Conservation (phyloP, 2,888 invertebrate genomes). For the Hypselothyrea guttata region DNA sequence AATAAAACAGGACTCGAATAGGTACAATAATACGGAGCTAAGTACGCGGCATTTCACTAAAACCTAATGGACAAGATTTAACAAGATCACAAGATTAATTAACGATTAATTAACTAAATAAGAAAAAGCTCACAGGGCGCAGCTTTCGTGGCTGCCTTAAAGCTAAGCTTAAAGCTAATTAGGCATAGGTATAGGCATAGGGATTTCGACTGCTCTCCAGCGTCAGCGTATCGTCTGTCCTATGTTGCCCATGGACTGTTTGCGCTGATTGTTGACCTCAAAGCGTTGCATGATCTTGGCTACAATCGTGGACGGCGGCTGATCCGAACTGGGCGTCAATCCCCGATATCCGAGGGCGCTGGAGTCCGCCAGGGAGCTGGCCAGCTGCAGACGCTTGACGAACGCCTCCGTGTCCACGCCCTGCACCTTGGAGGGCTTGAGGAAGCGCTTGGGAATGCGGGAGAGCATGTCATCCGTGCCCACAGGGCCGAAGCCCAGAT, state of each 20-base stretch:
- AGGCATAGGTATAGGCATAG: neutral
- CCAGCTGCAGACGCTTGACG: conserved; percentile 88
- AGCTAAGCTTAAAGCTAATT: conserved; percentile 8
- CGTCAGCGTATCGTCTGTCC: conserved; percentile 61
- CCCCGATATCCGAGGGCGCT: conserved; percentile 90
- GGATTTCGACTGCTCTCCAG: neutral
- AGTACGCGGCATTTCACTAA: conserved; percentile 65
- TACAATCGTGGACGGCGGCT: conserved; percentile 91
- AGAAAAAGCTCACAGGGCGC: conserved; percentile 17
- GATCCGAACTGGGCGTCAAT: conserved; percentile 89
- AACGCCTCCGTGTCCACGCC: conserved; percentile 90
- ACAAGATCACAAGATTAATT: conserved; percentile 50
- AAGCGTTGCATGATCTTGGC: conserved; percentile 90
- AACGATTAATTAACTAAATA: conserved; percentile 4
- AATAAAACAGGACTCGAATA: conserved; percentile 17
- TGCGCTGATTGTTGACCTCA: conserved; percentile 84
- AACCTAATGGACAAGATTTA: conserved; percentile 71
- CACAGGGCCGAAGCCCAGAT: conserved; percentile 90
- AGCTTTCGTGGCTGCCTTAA: conserved; percentile 8
- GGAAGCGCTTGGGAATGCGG: conserved; percentile 91
- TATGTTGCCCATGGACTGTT: conserved; percentile 81
- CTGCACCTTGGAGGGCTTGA: conserved; percentile 89
- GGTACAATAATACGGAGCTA: conserved; percentile 55
- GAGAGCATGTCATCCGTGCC: conserved; percentile 87
- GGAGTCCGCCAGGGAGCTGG: conserved; percentile 88